These are phyloP conservation scores for Meghimatium bilineatum DNA, from an alignment of 2,888 invertebrate species.

Conservation along the genomic window DNA sequence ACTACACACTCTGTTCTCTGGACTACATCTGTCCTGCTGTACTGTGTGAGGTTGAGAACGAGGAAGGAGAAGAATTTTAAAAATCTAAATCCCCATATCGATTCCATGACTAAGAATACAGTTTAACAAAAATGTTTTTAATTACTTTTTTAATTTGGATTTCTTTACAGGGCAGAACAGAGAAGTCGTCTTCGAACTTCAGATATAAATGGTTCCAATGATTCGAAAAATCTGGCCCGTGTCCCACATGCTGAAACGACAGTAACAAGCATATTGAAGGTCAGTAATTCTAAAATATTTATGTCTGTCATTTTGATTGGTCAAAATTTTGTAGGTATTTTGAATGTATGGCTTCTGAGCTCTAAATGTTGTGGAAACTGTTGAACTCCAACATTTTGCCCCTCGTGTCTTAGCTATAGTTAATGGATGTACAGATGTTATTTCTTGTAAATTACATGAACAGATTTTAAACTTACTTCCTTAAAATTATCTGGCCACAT, in stretches of 20 bases:
- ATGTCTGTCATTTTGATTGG: background rate
- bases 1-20: too few relatives aligned
- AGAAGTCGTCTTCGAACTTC: slow-evolving; percentile 50
- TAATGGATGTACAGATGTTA: background rate
- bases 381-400: background rate
- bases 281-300: slow-evolving; percentile 51
- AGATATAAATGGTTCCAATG: slow-evolving; percentile 49
- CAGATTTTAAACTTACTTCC: background rate
- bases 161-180: slow-evolving; percentile 48
- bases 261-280: slow-evolving; percentile 89
- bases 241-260: slow-evolving; percentile 91
- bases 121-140: too few relatives aligned
- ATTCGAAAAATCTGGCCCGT: slow-evolving; percentile 79
- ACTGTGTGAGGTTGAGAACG: too few relatives aligned
- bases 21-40: too few relatives aligned
- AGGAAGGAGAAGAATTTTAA: too few relatives aligned
- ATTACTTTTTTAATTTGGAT: background rate
- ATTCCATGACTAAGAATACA: too few relatives aligned
- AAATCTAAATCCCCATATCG: too few relatives aligned
- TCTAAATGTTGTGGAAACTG: background rate
- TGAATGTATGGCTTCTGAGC: background rate
- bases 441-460: background rate
- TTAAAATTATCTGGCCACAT: background rate
- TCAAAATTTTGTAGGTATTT: background rate
- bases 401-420: background rate